phyloP scores from a whole-genome alignment of 2,888 invertebrate species.

The Tricholauxania praeusta region DNA sequence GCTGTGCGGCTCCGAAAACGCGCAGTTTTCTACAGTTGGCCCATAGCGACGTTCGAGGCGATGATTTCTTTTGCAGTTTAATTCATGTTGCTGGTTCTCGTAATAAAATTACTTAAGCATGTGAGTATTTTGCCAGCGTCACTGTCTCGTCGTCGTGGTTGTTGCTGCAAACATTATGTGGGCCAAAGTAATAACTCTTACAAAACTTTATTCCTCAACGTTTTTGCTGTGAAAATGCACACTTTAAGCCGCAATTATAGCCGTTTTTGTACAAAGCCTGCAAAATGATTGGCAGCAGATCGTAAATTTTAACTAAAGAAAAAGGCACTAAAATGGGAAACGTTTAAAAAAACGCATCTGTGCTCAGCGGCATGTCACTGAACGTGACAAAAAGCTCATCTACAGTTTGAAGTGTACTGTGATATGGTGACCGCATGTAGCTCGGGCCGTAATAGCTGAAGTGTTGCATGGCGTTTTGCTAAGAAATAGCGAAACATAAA shows the following conservation, averaged over 20 bases:
- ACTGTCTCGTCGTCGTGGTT: conserved; percentile 2
- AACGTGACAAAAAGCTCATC: not conserved
- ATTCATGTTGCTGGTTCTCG: not conserved
- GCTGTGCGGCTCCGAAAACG: not conserved
- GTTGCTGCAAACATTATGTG: conserved; percentile 49
- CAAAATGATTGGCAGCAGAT: conserved; percentile 18
- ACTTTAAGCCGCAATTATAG: conserved; percentile 9
- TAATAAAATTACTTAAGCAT: conserved; percentile 51
- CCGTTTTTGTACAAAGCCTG: not conserved
- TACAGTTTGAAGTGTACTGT: not conserved
- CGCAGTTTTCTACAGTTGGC: no score
- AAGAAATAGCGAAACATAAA: not conserved
- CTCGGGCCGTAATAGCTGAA: not conserved
- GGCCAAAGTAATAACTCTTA: conserved; percentile 61
- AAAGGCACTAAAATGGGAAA: not conserved
- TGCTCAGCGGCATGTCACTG: not conserved
- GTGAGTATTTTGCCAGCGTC: not conserved
- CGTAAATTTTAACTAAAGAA: conserved; percentile 28
- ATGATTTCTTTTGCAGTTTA: not conserved
- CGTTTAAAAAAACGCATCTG: no score
- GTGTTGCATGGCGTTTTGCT: not conserved
- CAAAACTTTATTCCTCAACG: not conserved
- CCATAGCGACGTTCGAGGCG: not conserved
- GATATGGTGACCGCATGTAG: no score
- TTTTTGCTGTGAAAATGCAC: conserved; percentile 3